A percentile compares a stretch with the other conserved stretches of the same genome.
Conservation (phyloP, 2,113 vertebrate genomes). For the Zosterops hypoxanthus region DNA sequence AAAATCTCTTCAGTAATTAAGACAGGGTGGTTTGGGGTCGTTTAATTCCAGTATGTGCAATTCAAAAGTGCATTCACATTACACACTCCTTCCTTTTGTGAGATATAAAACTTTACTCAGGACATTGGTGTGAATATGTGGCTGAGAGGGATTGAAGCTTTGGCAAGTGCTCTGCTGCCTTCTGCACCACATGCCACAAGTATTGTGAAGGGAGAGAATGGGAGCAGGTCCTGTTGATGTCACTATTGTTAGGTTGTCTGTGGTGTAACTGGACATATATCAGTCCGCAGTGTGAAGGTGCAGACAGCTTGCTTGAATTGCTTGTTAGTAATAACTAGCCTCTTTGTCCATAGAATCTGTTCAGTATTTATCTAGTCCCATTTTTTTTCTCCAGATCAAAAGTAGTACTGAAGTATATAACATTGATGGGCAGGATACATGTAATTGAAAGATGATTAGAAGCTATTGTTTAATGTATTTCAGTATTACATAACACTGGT, state of each 20-base stretch:
- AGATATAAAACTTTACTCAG: not conserved
- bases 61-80: not conserved
- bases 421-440: not conserved
- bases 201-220: not conserved
- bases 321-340: not conserved
- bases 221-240: not conserved
- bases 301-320: not conserved
- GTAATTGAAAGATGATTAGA: not conserved
- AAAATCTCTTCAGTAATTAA: not conserved
- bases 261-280: not conserved
- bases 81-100: not conserved
- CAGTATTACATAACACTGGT: not conserved
- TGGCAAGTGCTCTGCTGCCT: not conserved
- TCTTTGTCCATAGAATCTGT: not conserved
- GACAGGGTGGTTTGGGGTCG: not conserved
- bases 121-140: not conserved
- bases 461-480: not conserved
- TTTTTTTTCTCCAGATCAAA: not conserved
- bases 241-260: not conserved
- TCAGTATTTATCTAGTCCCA: not conserved
- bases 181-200: rapidly evolving
- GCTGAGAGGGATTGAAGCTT: not conserved
- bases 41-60: not conserved
- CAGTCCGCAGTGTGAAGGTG: not conserved
- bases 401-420: not conserved